Evolutionary conservation across 2,113 vertebrate species (phyloP), one percentile per base, ranked within the genome.

Genomic region (Brienomyrus brachyistius): DNA sequence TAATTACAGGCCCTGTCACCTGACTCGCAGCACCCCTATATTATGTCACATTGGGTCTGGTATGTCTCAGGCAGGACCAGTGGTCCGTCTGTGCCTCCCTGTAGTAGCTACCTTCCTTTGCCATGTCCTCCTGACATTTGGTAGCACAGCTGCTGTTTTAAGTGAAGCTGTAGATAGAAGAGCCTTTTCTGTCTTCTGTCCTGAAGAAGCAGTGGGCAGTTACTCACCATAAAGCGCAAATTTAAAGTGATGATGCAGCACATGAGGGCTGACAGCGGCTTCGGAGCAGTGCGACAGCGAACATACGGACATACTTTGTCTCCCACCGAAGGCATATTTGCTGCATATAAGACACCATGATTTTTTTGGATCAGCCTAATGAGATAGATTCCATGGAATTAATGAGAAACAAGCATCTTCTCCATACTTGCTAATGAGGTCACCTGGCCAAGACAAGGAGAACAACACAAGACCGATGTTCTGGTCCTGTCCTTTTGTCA

Each of bases 1-100:
- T 94, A 94, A 94, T 95, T 94, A 94, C 93, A 94, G 92, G 86
- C 52, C 86, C 88, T 91, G 92, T 93, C 91, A 93, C 92, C 93
- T 92, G 92, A 88, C 87, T 91, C 88, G 86, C 59, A 15, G 45
- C 89, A 88, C 86, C 92, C 91, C 86, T 43, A 89, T 90, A 93
- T 95, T 94, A 93, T 86, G 51, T 88, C 62, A 66, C 86, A 19
- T n/a, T 66, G 82, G 77, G 89, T 80, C 87, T 86, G 88, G 85
- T 74, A n/a, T 45, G 19, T 62, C 35, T 62, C 87, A 13, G 56
- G 21, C 31, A 43, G 51, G 62, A 70, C 40, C 23, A 45, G 70
- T 8, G 51, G 86, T 82, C 43, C 21, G 40, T 23, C 43, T 13
- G 6, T 50, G 43, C 48, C 66, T 77, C 70, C 19, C 6, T 17